Conservation (phyloP, 2,888 invertebrate species). For the Dasypolia templi region DNA sequence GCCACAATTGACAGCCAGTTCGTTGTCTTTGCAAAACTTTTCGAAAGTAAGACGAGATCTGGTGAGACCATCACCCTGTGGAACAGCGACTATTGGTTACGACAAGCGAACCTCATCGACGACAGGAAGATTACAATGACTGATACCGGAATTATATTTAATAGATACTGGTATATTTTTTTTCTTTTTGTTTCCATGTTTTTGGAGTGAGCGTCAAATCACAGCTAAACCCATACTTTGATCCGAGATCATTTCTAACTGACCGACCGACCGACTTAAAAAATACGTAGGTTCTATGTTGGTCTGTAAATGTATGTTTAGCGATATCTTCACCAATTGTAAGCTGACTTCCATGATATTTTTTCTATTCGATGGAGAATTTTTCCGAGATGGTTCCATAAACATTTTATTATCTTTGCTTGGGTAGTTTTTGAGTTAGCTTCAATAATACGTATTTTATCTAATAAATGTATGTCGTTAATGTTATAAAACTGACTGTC, state of each 20-base stretch:
- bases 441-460: background rate
- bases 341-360: background rate
- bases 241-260: background rate
- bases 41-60: constrained; percentile 74
- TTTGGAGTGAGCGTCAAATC: background rate
- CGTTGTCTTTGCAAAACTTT: constrained; percentile 74
- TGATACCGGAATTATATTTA: constrained; percentile 82
- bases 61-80: constrained; percentile 80
- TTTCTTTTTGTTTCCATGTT: background rate
- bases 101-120: constrained; percentile 82
- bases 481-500: background rate
- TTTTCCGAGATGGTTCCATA: background rate
- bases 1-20: constrained; percentile 83
- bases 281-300: background rate
- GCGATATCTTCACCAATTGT: background rate
- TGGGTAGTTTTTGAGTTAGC: background rate
- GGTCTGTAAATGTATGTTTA: background rate
- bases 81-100: constrained; percentile 83
- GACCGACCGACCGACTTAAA: background rate
- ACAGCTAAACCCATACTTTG: background rate
- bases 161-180: constrained; percentile 73
- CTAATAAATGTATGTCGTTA: background rate
- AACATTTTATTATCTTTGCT: background rate
- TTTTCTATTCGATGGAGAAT: background rate
- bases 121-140: constrained; percentile 85